These are phyloP conservation scores for Epinotia ramella DNA, from an alignment of 2,888 invertebrate genomes.

Conservation along the genomic window DNA sequence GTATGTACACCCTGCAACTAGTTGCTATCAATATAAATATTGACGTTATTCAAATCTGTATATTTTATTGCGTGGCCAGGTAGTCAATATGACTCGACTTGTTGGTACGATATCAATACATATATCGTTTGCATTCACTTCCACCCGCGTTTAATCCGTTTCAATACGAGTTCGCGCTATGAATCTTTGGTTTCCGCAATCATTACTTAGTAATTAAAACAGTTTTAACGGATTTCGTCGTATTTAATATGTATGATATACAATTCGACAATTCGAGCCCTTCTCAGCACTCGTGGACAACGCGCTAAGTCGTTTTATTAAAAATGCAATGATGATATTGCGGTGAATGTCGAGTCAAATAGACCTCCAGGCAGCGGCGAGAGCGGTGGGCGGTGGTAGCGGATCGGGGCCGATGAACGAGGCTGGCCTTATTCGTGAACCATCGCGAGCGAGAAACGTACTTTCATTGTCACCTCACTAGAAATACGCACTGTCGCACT, in stretches of 20 bases:
- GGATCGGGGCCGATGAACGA: slow-evolving; percentile 83
- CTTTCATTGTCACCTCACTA: slow-evolving; percentile 82
- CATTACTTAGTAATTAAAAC: too few relatives aligned
- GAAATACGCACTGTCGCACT: slow-evolving; percentile 47
- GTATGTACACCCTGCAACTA: neutral
- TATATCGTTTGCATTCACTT: too few relatives aligned
- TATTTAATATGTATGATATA: too few relatives aligned
- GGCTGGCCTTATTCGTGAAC: slow-evolving; percentile 81
- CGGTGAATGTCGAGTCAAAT: neutral
- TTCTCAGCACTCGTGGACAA: too few relatives aligned
- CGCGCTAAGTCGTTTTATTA: too few relatives aligned
- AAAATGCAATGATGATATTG: neutral
- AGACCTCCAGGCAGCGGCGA: slow-evolving; percentile 50
- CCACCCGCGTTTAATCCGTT: too few relatives aligned
- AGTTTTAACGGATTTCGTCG: too few relatives aligned
- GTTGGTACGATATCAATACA: neutral
- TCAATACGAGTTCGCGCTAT: too few relatives aligned
- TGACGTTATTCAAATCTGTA: slow-evolving; percentile 26
- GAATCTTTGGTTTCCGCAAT: too few relatives aligned
- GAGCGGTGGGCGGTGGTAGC: slow-evolving; percentile 65
- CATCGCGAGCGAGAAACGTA: slow-evolving; percentile 82
- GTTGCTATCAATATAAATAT: slow-evolving; percentile 33
- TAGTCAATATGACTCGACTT: neutral
- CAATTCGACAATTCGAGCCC: too few relatives aligned
- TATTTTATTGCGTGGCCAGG: slow-evolving; percentile 42